These are phyloP conservation scores for Clupea harengus DNA, from an alignment of 2,113 vertebrate species.

Conservation along the genomic window DNA sequence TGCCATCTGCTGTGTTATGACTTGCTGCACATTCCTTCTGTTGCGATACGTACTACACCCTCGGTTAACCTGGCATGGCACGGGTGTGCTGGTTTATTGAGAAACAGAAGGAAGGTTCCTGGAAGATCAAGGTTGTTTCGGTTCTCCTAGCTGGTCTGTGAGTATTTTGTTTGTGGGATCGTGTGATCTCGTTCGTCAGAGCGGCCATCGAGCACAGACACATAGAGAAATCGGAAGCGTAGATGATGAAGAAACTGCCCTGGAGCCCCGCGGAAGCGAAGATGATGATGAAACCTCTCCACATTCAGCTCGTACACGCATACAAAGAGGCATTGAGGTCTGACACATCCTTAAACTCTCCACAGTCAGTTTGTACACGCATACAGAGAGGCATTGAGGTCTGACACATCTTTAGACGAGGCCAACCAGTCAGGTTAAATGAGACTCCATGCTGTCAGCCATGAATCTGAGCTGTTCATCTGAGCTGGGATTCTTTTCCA, in stretches of 20 bases:
- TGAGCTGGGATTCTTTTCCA: not conserved
- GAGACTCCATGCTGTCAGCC: not conserved
- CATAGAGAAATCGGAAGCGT: not conserved
- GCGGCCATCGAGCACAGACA: not conserved
- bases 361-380: not conserved
- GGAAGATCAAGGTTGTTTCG: not conserved
- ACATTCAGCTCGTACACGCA: not conserved
- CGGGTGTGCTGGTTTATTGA: not conserved
- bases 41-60: not conserved
- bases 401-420: not conserved
- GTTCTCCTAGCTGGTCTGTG: not conserved
- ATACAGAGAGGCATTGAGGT: not conserved
- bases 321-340: not conserved
- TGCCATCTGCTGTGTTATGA: constrained; percentile 6
- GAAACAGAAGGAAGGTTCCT: not conserved
- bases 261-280: not conserved
- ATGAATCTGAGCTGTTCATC: not conserved
- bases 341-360: not conserved
- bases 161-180: not conserved
- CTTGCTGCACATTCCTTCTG: not conserved
- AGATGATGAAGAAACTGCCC: not conserved
- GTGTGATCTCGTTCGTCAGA: not conserved
- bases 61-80: not conserved
- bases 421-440: not conserved
- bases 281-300: not conserved